Conservation (phyloP, 2,113 vertebrate genomes). For the Myocastor coypus region DNA sequence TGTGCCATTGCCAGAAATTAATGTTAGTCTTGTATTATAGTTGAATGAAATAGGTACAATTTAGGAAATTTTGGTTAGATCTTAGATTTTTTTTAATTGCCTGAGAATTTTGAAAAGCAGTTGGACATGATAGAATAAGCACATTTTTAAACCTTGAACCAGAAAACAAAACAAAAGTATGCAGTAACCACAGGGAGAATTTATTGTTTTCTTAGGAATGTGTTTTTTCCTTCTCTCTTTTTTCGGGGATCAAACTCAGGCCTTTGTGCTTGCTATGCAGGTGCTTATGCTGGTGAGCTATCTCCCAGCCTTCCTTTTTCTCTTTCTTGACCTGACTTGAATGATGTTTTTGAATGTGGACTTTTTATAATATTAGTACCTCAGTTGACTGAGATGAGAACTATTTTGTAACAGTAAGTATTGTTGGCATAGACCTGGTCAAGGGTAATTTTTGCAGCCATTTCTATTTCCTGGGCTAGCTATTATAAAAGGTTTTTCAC, state of each 20-base stretch:
- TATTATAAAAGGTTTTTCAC: slow-evolving; percentile 64
- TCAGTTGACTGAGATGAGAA: slow-evolving; percentile 67
- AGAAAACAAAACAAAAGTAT: slow-evolving; percentile 23
- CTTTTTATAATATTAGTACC: slow-evolving; percentile 24
- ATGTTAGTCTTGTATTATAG: background rate
- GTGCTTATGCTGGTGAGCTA: too few relatives aligned
- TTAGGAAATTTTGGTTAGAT: slow-evolving; percentile 34
- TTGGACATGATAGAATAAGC: background rate
- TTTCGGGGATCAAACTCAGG: too few relatives aligned
- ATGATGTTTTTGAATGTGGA: slow-evolving; percentile 57
- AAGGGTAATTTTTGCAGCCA: slow-evolving; percentile 56
- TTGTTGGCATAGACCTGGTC: slow-evolving; percentile 49
- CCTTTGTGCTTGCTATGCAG: too few relatives aligned
- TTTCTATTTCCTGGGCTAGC: slow-evolving; percentile 50
- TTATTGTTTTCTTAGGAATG: slow-evolving; percentile 55
- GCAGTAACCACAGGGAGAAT: slow-evolving; percentile 37
- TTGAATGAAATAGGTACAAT: slow-evolving; percentile 30
- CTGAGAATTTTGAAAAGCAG: slow-evolving; percentile 14
- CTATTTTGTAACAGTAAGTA: slow-evolving; percentile 44
- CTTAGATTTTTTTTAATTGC: slow-evolving; percentile 37
- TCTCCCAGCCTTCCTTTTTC: background rate
- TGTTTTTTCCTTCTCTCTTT: slow-evolving; percentile 6
- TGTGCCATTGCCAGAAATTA: slow-evolving; percentile 25
- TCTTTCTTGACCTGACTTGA: slow-evolving; percentile 50
- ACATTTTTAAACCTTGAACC: slow-evolving; percentile 3